Conservation (phyloP, 2,888 invertebrate species). For the Chloroclysta siterata region DNA sequence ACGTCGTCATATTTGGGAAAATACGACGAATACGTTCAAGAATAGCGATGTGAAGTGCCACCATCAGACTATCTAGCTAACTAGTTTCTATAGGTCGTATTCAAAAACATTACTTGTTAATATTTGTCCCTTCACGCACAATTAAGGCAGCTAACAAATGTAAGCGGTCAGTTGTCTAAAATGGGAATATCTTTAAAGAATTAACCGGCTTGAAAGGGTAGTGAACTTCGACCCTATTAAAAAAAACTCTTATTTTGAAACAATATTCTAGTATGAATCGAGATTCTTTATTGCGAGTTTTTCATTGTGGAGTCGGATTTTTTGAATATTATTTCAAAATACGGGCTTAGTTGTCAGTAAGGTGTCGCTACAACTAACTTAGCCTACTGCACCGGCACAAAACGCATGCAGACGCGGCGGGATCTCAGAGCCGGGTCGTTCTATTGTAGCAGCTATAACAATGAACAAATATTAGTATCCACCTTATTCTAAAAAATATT, state of each 20-base stretch:
- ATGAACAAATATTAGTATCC: constrained; percentile 50
- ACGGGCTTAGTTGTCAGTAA: background rate
- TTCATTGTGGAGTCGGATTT: too few relatives aligned
- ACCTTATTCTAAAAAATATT: constrained; percentile 17
- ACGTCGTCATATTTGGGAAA: too few relatives aligned
- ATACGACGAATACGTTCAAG: too few relatives aligned
- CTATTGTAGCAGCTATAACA: constrained; percentile 92
- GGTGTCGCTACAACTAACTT: constrained; percentile 57
- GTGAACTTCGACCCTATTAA: too few relatives aligned
- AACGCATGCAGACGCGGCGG: constrained; percentile 73
- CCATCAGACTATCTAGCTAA: constrained; percentile 14
- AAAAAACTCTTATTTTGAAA: too few relatives aligned
- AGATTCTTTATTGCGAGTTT: too few relatives aligned
- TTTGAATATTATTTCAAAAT: too few relatives aligned
- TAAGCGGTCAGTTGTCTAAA: background rate
- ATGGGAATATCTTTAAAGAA: background rate
- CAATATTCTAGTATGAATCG: too few relatives aligned
- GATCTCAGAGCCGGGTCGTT: constrained; percentile 90
- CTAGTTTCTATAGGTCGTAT: constrained; percentile 30
- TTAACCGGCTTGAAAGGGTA: background rate
- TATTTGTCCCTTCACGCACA: background rate
- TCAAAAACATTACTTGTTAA: constrained; percentile 9
- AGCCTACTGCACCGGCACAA: constrained; percentile 55
- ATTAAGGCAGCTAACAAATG: background rate
- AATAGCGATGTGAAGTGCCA: too few relatives aligned